Base-by-base conservation (phyloP, 2,113 vertebrate species). In the Rhagologus leucostigma region DNA sequence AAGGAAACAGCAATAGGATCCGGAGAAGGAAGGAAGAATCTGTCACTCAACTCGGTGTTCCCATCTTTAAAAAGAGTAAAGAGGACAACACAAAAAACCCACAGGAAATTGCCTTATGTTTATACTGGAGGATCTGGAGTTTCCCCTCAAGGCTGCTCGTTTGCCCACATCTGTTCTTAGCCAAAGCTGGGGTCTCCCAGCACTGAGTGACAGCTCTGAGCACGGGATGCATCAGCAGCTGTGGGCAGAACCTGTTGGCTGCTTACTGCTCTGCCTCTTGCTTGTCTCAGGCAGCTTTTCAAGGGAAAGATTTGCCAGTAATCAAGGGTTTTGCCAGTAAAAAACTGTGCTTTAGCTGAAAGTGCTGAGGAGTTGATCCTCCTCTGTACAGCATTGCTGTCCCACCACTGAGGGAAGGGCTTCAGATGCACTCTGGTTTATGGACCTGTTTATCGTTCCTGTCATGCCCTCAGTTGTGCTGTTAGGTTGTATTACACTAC, bases 151-250 rank as follows among this genome's bases (percentile, higher is more conserved):
- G 82, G 87, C 52, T 90, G 33, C 65, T 77, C 1, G 0, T 65
- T 37, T 74, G 50, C 80, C 62, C 49, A 35, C 60, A 71, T 73
- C 80, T 92, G 73, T 69, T 94, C 87, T 5, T 3, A 79, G 75
- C 33, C 42, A 55, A 19, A 27, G 27, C 62, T 85, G 64, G 77
- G 84, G 55, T 76, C 8, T 73, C 77, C 67, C 49, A 57, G 30
- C 0, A 0, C 62, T 13, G n/a, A n/a, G n/a, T n/a, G 92, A 29
- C 23, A 73, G 0, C 0, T 6, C 44, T 32, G 35, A 59, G 29
- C 46, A 24, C 0, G 0, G 3, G 5, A 41, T 17, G 30, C 56
- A 37, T 3, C 55, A 50, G 63, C 76, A 60, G 37, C 68, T 68
- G 35, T 32, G 75, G 84, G 80, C 73, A 94, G 57, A 84, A 69